Evolutionary conservation across 2,113 vertebrate species (phyloP).

Genomic region (Eclectus roratus): DNA sequence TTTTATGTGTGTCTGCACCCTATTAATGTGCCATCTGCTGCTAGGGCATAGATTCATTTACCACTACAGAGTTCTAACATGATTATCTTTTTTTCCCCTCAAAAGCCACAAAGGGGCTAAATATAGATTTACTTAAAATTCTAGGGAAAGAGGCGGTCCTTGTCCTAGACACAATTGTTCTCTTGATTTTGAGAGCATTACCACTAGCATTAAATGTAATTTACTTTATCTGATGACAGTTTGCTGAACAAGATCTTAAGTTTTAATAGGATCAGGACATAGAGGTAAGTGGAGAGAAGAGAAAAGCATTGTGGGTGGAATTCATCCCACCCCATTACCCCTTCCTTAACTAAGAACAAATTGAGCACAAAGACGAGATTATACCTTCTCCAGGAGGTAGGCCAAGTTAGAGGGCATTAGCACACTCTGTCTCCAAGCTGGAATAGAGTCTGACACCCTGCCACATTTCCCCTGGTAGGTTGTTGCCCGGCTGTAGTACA

Average conservation of each 20-base stretch:
- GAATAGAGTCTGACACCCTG: not conserved
- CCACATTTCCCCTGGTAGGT: not conserved
- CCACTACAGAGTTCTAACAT: conserved; percentile 22
- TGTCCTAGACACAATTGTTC: conserved; percentile 21
- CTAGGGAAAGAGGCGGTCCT: not conserved
- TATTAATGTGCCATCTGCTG: conserved; percentile 47
- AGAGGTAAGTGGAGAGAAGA: conserved; percentile 11
- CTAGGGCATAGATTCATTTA: conserved; percentile 36
- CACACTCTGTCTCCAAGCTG: not conserved
- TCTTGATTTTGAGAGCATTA: conserved; percentile 41
- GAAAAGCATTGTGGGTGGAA: conserved; percentile 36
- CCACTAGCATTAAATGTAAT: conserved; percentile 21
- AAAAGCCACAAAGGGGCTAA: not conserved
- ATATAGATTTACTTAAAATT: conserved; percentile 48
- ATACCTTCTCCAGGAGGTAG: not conserved
- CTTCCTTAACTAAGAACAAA: conserved; percentile 35
- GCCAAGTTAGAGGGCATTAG: not conserved
- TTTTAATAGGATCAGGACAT: conserved; percentile 45
- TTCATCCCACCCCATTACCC: conserved; percentile 29
- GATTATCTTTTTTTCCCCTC: conserved; percentile 8
- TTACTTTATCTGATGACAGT: conserved; percentile 48
- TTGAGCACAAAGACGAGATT: conserved; percentile 3
- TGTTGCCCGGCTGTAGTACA: conserved; percentile 22
- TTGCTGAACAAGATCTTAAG: conserved; percentile 45
- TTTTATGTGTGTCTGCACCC: not conserved